Evolutionary conservation across 1,140 invertebrate species (phyloP), one percentile per base, ranked within the genome.

Genomic region (Melipona quadrifasciata): DNA sequence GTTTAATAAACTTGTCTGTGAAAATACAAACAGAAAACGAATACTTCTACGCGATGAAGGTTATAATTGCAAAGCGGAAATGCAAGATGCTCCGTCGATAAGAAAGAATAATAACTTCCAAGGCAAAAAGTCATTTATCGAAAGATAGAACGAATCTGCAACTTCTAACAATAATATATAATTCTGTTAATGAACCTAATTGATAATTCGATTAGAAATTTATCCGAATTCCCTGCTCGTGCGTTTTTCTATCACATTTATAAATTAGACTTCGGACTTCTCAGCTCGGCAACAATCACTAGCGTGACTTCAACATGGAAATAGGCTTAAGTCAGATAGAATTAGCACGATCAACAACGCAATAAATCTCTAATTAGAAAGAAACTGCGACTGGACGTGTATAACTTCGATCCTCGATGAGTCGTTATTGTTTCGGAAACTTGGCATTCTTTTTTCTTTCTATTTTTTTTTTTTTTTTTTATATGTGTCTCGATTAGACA

Each of bases 241-340:
- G 51, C 82, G 86, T 73, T 82, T 55, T 57, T 80, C 86, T 90
- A 90, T 90, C 88, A 90, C 88, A 90, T 89, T 82, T 80, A 85
- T 77, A 90, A 86, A 77, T 84, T 84, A 87, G 85, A 87, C 57
- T 81, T 88, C 77, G 82, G 71, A 88, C 51, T 77, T 86, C 70
- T 80, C 67, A 64, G 79, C 64, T 80, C 85, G 70, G 78, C 78
- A 78, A 80, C 73, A 86, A 86, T 84, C 87, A 73, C 77, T 77
- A 73, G n/a, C 72, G 64, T 51, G 51, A 84, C 34, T 70, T 86
- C 72, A 80, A 76, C 86, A 80, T 67, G 81, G 71, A 84, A 82
- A 87, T 77, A 87, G 87, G 85, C 76, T 88, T 77, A 72, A 87
- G 72, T 84, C 58, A 24, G 82, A 81, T 74, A 78, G 75, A 77